Percentiles rank a stretch among this genome's conserved stretches.
Evolutionary conservation across 2,888 invertebrate genomes (phyloP).

Genomic region (Lithophane ornitopus): DNA sequence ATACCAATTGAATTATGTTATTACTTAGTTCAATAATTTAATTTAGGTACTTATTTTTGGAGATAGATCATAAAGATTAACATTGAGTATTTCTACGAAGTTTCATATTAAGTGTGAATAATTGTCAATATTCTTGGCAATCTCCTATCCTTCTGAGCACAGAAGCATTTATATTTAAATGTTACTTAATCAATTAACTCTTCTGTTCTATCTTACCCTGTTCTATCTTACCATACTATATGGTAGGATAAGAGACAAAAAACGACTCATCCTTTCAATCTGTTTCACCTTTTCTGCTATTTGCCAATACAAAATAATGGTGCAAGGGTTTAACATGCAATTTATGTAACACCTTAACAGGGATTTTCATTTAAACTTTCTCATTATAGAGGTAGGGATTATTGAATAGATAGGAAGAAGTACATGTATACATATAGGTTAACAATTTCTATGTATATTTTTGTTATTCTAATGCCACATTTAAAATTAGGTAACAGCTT

Average conservation of each 20-base stretch:
- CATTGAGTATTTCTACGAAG: too few relatives aligned
- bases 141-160: conserved; percentile 2
- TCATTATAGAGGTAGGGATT: conserved; percentile 3
- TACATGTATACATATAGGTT: neutral
- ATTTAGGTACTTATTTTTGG: conserved; percentile 2
- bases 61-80: conserved; percentile 5
- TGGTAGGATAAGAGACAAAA: neutral
- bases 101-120: neutral
- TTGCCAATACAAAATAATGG: conserved; percentile 19
- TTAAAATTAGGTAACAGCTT: conserved; percentile 31
- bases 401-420: neutral
- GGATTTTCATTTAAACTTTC: conserved; percentile 22
- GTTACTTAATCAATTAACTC: neutral
- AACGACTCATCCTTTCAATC: neutral
- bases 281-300: conserved; percentile 10
- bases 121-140: neutral
- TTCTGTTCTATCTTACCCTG: neutral
- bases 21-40: neutral
- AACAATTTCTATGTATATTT: neutral
- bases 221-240: neutral
- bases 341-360: conserved; percentile 21
- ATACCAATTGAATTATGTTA: conserved; percentile 23
- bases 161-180: conserved; percentile 19
- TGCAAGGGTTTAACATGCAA: conserved; percentile 37
- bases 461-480: conserved; percentile 15